Evolutionary conservation across 1,140 invertebrate species (phyloP).

Genomic region (Acromyrmex echinatior): DNA sequence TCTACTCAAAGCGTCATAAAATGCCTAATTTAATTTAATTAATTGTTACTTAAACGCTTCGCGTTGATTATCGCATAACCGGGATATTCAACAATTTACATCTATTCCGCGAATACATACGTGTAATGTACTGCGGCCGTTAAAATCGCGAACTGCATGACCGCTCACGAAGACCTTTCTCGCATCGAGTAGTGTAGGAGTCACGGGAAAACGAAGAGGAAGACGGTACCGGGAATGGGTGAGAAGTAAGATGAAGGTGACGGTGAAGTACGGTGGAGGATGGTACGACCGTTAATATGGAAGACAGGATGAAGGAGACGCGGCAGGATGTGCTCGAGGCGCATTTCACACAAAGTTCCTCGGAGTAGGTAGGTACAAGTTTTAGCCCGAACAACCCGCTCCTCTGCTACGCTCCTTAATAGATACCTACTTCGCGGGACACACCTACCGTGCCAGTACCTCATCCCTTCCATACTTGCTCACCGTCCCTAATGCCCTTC

Average conservation of each 20-base stretch:
- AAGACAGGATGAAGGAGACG: conserved; percentile 75
- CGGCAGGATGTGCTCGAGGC: conserved; percentile 77
- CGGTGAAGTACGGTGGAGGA: conserved; percentile 45
- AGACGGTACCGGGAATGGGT: not conserved
- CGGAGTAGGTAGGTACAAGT: conserved; percentile 72
- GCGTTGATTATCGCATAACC: not conserved
- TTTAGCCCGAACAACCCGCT: conserved; percentile 66
- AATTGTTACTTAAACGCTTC: conserved; percentile 56
- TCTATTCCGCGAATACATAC: conserved; percentile 7
- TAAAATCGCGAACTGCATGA: conserved; percentile 26
- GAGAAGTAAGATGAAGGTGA: conserved; percentile 53
- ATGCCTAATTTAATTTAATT: conserved; percentile 35
- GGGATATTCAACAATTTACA: conserved; percentile 46
- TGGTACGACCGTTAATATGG: conserved; percentile 74
- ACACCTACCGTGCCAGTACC: conserved; percentile 62
- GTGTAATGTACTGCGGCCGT: not conserved
- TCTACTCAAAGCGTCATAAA: conserved; percentile 24
- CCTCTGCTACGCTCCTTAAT: conserved; percentile 68
- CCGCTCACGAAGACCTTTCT: conserved; percentile 24
- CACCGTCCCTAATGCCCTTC: conserved; percentile 41
- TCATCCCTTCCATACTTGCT: conserved; percentile 21
- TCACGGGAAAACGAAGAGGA: conserved; percentile 43
- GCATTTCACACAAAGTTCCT: conserved; percentile 74
- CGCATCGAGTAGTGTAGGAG: conserved; percentile 6
- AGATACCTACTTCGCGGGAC: conserved; percentile 69